Evolutionary conservation across 2,113 vertebrate genomes (phyloP), one percentile per base, ranked within the genome.

Genomic region (Austrofundulus limnaeus): DNA sequence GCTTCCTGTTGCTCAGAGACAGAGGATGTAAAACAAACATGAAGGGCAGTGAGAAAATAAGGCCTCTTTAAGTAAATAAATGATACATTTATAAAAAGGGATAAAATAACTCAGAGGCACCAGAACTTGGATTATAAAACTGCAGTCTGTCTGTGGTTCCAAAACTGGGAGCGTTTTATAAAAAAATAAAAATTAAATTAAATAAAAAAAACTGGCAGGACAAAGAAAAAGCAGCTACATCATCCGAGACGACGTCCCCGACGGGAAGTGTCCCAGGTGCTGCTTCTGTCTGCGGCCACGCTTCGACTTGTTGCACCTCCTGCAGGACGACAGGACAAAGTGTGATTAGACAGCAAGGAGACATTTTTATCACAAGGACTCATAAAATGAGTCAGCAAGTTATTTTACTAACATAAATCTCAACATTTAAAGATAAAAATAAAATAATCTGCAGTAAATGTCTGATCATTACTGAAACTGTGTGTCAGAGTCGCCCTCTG

Each of bases 251-350:
- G 96, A 95, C 2, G 94, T 93, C 70, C 97, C 97, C 85, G 96
- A 96, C 66, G 94, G 94, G 92, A 99, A 98, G 90, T 98, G 96
- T 54, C 95, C 95, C 66, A 98, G 90, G 78, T 98, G 98, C 90
- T 99, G 96, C 93, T 99, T 98, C 94, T 98, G 96, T 50, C 95
- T 90, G 55, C 96, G 95, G 63, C 95, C 96, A 75, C 95, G 95
- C 72, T 98, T 97, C 61, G 96, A 95, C 92, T 97, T 95, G 75
- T 95, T 96, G 79, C 96, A 99, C 91, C 98, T 93, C 91, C 97
- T 99, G 90, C 70, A 83, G 90, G 49, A 85, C n/a, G n/a, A n/a
- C n/a, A 72, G 34, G 50, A 77, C 51, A 76, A 66, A 39, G n/a
- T n/a, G n/a, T n/a, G 7, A 21, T 56, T 75, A 0, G 17, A 34